Conservation (phyloP, 2,113 vertebrate genomes). For the Butorides virescens region DNA sequence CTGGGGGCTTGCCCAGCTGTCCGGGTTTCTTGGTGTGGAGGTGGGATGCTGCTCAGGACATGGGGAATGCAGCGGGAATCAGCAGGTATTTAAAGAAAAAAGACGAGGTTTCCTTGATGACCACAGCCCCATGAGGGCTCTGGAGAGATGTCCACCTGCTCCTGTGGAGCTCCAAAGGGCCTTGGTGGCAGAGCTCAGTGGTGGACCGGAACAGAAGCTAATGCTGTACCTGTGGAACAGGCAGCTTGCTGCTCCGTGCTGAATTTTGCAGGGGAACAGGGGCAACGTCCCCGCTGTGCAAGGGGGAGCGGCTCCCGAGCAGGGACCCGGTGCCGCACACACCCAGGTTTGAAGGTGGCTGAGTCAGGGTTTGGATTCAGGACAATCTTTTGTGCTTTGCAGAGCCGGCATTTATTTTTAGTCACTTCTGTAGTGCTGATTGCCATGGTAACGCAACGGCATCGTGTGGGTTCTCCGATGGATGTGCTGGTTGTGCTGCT, state of each 20-base stretch:
- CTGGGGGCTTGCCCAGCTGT: not conserved
- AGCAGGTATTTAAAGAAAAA: fast-evolving
- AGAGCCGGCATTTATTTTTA: conserved; percentile 17
- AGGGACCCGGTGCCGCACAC: fast-evolving
- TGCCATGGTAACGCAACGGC: not conserved
- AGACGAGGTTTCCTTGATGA: not conserved
- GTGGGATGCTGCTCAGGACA: not conserved
- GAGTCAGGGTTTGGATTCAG: not conserved
- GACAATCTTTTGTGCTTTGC: not conserved
- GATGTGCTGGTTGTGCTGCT: not conserved
- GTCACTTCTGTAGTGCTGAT: not conserved
- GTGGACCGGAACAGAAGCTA: fast-evolving
- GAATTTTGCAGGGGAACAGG: fast-evolving
- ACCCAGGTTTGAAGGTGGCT: not conserved
- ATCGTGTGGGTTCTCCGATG: fast-evolving
- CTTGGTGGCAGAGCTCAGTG: fast-evolving
- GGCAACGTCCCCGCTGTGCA: not conserved
- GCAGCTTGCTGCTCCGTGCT: fast-evolving
- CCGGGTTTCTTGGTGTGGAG: fast-evolving
- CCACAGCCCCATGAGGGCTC: fast-evolving
- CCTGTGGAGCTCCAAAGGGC: not conserved
- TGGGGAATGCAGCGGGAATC: not conserved
- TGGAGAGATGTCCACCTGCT: not conserved
- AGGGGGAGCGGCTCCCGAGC: not conserved
- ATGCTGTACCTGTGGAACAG: fast-evolving